Evolutionary conservation across 2,888 invertebrate species (phyloP).

Genomic region (Diarsia rubi): DNA sequence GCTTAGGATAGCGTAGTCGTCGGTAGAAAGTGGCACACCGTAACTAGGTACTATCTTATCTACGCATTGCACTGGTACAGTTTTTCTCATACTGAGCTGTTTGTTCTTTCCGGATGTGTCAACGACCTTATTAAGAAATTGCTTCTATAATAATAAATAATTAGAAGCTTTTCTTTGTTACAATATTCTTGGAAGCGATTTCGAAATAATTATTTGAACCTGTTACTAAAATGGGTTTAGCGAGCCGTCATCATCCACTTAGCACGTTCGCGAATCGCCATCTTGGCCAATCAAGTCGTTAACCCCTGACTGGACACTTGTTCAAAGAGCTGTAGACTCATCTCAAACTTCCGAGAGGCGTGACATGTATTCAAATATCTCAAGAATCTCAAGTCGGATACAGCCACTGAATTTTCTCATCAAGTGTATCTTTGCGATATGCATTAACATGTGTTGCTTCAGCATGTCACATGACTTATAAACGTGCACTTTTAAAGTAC

Average conservation of each 20-base stretch:
- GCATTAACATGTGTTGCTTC: slow-evolving; percentile 64
- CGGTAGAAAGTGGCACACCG: slow-evolving; percentile 78
- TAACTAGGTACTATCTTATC: slow-evolving; percentile 80
- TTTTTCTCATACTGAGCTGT: slow-evolving; percentile 71
- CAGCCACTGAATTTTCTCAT: slow-evolving; percentile 14
- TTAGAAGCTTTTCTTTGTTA: slow-evolving; percentile 18
- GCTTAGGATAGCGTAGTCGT: slow-evolving; percentile 72
- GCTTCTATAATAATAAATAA: slow-evolving; percentile 36
- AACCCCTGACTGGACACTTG: slow-evolving; percentile 79
- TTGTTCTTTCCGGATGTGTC: slow-evolving; percentile 52
- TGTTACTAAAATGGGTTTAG: slow-evolving; percentile 76
- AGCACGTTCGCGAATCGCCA: slow-evolving; percentile 86
- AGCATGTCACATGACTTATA: slow-evolving; percentile 62
- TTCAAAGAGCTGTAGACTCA: slow-evolving; percentile 45
- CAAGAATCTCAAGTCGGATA: background rate
- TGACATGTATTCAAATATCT: slow-evolving; percentile 34
- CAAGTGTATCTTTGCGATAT: slow-evolving; percentile 30
- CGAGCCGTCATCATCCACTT: slow-evolving; percentile 87
- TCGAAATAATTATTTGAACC: slow-evolving; percentile 57
- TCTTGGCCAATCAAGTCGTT: slow-evolving; percentile 88
- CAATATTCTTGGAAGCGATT: slow-evolving; percentile 33
- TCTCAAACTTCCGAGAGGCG: slow-evolving; percentile 29
- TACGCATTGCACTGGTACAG: slow-evolving; percentile 63
- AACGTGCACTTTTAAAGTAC: slow-evolving; percentile 72
- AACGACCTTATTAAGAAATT: slow-evolving; percentile 48